These are phyloP conservation scores for Lagopus leucura DNA, from an alignment of 2,113 vertebrate genomes.

Conservation along the genomic window DNA sequence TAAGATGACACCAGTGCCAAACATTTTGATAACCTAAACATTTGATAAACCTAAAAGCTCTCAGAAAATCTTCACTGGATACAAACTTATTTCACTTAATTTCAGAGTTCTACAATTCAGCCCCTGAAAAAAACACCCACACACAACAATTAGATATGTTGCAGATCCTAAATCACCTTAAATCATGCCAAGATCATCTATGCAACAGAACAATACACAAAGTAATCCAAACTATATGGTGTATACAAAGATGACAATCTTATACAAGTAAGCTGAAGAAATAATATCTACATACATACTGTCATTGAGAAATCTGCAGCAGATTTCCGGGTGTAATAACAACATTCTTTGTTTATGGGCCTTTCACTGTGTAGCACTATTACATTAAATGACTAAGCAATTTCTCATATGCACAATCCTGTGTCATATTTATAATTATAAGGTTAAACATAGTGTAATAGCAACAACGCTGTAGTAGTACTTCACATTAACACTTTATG, in stretches of 20 bases:
- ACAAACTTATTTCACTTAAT: neutral
- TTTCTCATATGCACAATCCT: neutral
- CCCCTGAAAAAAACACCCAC: neutral
- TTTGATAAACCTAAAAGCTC: neutral
- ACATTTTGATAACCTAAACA: neutral
- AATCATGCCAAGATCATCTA: neutral
- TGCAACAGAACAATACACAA: neutral
- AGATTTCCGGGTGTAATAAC: neutral
- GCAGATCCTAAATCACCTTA: neutral
- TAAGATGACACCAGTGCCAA: neutral
- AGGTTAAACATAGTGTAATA: neutral
- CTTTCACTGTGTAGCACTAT: neutral
- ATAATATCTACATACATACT: neutral
- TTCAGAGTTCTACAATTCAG: neutral
- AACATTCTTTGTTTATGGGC: neutral
- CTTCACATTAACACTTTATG: neutral
- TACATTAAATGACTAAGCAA: neutral
- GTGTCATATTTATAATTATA: neutral
- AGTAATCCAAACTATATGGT: conserved; percentile 3
- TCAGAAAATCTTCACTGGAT: neutral
- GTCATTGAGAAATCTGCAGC: neutral
- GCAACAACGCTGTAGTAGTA: neutral
- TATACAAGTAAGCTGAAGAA: neutral
- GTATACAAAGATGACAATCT: conserved; percentile 30
- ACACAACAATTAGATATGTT: neutral